Conservation (phyloP, 30 jellyfish, hydroid and myxozoan genomes). For the Aurelia coerulea region DNA sequence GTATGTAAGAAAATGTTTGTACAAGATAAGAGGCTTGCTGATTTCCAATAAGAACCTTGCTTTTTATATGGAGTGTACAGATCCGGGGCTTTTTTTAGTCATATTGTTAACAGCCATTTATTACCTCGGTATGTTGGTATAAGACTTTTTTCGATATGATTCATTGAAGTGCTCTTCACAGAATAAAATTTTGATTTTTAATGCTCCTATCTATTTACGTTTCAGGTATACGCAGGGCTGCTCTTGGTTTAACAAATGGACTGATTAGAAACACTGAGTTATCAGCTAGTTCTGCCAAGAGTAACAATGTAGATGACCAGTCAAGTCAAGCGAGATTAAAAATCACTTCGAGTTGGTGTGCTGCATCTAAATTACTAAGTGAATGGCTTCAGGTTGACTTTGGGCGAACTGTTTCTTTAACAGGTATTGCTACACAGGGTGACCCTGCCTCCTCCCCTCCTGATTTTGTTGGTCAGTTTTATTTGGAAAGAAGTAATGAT, state of each 20-base stretch:
- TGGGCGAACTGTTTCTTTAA: neutral
- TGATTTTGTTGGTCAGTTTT: neutral
- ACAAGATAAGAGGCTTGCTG: too few species aligned
- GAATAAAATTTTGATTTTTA: too few species aligned
- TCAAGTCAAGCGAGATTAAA: slow-evolving; percentile 5
- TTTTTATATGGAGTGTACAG: too few species aligned
- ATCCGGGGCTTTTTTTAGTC: too few species aligned
- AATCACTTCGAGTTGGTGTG: neutral
- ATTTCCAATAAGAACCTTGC: too few species aligned
- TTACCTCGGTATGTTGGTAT: too few species aligned
- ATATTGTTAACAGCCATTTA: too few species aligned
- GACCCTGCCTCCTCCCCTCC: neutral
- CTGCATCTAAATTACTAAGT: neutral
- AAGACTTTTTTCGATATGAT: too few species aligned
- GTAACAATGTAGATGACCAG: neutral
- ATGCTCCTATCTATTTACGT: too few species aligned
- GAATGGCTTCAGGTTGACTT: slow-evolving; percentile 7
- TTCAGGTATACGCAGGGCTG: neutral
- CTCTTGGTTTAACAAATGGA: neutral
- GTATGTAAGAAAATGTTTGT: too few species aligned
- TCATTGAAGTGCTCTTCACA: too few species aligned
- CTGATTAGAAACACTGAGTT: neutral
- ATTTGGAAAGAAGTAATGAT: neutral
- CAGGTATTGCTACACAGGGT: neutral
- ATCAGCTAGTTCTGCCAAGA: neutral